phyloP scores from a whole-genome alignment of 2,888 invertebrate genomes.

The Aricia artaxerxes region DNA sequence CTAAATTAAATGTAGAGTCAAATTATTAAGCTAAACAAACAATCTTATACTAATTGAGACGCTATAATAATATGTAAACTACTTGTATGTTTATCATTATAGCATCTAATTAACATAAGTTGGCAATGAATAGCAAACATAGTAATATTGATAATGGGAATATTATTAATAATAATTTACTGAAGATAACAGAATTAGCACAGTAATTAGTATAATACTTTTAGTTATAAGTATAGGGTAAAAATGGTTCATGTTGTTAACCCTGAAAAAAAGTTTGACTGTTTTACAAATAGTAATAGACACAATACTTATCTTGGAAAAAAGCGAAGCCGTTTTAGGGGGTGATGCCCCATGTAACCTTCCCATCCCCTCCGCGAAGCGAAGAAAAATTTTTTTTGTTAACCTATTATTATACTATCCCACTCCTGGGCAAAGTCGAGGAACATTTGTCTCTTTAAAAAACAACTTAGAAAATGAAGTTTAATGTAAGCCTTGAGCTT shows the following conservation, averaged over 20 bases:
- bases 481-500: neutral
- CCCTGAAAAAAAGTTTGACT: too few relatives aligned
- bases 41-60: neutral
- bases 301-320: too few relatives aligned
- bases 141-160: slow-evolving; percentile 11
- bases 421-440: too few relatives aligned
- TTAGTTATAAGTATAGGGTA: neutral
- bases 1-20: neutral
- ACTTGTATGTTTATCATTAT: slow-evolving; percentile 15
- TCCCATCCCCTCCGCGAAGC: too few relatives aligned
- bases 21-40: neutral
- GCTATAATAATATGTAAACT: slow-evolving; percentile 8
- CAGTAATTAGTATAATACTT: neutral
- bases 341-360: too few relatives aligned
- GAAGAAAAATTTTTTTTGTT: too few relatives aligned
- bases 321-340: too few relatives aligned
- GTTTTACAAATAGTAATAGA: too few relatives aligned
- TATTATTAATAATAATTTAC: slow-evolving; percentile 11
- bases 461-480: neutral
- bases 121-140: slow-evolving; percentile 1
- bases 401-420: too few relatives aligned
- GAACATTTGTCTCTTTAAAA: too few relatives aligned
- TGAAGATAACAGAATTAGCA: neutral
- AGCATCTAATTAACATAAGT: slow-evolving; percentile 14
- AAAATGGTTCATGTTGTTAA: neutral